Percentiles rank a stretch among this genome's conserved stretches.
Conservation (phyloP, 30 jellyfish, hydroid and myxozoan species). For the Phacellophora camtschatica region DNA sequence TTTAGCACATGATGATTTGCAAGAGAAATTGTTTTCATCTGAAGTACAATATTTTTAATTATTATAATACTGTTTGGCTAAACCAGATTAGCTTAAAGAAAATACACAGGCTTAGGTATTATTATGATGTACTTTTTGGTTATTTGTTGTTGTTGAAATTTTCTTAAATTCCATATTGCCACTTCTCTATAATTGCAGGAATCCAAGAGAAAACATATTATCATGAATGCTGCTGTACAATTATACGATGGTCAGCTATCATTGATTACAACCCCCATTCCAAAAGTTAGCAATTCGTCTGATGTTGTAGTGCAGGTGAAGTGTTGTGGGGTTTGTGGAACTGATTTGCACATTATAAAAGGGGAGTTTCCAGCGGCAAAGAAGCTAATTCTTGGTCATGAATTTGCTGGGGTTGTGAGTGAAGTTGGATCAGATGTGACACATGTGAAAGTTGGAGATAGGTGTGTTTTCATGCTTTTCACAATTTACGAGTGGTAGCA, state of each 20-base stretch:
- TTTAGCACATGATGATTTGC: too few species aligned
- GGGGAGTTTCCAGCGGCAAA: conserved; percentile 75
- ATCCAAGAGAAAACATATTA: neutral
- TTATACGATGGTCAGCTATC: conserved; percentile 64
- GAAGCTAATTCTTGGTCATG: conserved; percentile 75
- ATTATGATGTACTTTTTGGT: too few species aligned
- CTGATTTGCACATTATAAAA: conserved; percentile 63
- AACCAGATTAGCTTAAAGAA: too few species aligned
- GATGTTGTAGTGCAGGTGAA: conserved; percentile 72
- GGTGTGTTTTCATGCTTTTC: conserved; percentile 40
- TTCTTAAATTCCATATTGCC: too few species aligned
- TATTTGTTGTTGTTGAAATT: too few species aligned
- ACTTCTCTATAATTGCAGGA: too few species aligned
- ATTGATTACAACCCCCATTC: conserved; percentile 60
- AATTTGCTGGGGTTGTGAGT: conserved; percentile 75
- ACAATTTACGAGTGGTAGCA: neutral
- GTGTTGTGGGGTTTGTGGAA: conserved; percentile 82
- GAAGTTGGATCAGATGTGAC: conserved; percentile 57
- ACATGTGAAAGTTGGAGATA: conserved; percentile 78
- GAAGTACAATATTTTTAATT: too few species aligned
- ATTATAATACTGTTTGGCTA: too few species aligned
- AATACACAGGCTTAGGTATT: too few species aligned
- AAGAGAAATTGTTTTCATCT: too few species aligned
- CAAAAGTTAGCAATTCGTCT: conserved; percentile 32
- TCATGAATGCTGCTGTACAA: conserved; percentile 78